These are phyloP conservation scores for Alsophila aescularia DNA, from an alignment of 2,888 invertebrate species.

Conservation along the genomic window DNA sequence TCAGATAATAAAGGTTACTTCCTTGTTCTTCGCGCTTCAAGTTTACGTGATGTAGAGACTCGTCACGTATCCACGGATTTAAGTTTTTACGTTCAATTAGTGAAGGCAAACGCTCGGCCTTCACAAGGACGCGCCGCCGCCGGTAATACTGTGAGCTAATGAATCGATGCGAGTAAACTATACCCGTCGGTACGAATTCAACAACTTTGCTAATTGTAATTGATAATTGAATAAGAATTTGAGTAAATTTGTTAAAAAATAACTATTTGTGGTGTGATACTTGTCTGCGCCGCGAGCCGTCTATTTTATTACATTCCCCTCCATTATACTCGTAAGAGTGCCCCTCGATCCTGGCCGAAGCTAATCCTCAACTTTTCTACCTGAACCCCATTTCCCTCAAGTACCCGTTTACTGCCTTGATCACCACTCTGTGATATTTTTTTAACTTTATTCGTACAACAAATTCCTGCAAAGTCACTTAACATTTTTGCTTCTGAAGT, in stretches of 20 bases:
- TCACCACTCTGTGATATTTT: constrained; percentile 55
- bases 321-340: constrained; percentile 40
- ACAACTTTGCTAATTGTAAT: constrained; percentile 42
- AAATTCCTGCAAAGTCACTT: constrained; percentile 42
- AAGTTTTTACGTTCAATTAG: constrained; percentile 54
- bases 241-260: constrained; percentile 52
- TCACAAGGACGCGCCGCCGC: constrained; percentile 68
- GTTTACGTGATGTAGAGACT: constrained; percentile 66
- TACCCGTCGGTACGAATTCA: constrained; percentile 53
- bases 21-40: constrained; percentile 66
- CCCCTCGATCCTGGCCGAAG: constrained; percentile 37
- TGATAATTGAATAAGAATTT: constrained; percentile 47
- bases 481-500: constrained; percentile 36
- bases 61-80: constrained; percentile 62
- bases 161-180: constrained; percentile 31
- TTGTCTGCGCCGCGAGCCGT: constrained; percentile 46
- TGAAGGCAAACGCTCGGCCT: constrained; percentile 64
- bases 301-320: constrained; percentile 53
- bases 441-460: constrained; percentile 44
- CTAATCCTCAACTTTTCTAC: constrained; percentile 47
- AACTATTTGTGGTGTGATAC: constrained; percentile 53
- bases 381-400: constrained; percentile 61
- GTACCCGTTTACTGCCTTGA: constrained; percentile 57
- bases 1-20: constrained; percentile 79
- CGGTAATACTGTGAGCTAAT: constrained; percentile 7